Base-by-base conservation (phyloP, 2,113 vertebrate genomes). In the Antechinus stuartii region DNA sequence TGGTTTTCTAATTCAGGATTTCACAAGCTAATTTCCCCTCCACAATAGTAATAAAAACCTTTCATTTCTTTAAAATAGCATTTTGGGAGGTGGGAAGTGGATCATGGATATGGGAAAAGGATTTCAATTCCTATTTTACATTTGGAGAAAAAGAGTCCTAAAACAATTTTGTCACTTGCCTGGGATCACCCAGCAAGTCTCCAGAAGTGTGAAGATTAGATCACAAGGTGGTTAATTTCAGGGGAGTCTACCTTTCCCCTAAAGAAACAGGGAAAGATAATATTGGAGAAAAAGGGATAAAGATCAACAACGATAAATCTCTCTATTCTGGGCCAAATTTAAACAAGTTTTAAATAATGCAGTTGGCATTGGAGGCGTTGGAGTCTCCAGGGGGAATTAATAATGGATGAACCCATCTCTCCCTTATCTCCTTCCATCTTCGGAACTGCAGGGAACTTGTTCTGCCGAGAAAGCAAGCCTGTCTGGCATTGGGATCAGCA, bases 311-410 rank as follows among this genome's bases (percentile, higher is more conserved):
- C 89, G 96, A 97, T n/a, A 76, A 93, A 96, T 95, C 61, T 96
- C 94, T 97, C 68, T 97, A 97, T 97, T 97, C 93, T 97, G 96
- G 94, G 94, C 95, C 97, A 57, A 93, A 96, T 96, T 95, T 53
- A 92, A 98, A 96, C 49, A 93, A 76, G 91, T 97, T 97, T 95
- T 98, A 97, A 98, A 98, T 98, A 98, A 98, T 98, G 97, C 93
- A 97, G 95, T 94, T 27, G 27, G 92, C 95, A 97, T 97, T 96
- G 97, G 96, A 96, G 96, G 94, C 52, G 46, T 91, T 94, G 76
- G 93, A 91, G 76, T 96, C 96, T 4, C n/a, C 42, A 94, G 52
- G 47, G 91, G 27, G 93, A 90, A 96, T 98, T 97, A 98, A 98
- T 97, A 97, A 97, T 97, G 89, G 92, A 98, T 96, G 93, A 95